Evolutionary conservation across 2,888 invertebrate species (phyloP).

Genomic region (Andrena haemorrhoa): DNA sequence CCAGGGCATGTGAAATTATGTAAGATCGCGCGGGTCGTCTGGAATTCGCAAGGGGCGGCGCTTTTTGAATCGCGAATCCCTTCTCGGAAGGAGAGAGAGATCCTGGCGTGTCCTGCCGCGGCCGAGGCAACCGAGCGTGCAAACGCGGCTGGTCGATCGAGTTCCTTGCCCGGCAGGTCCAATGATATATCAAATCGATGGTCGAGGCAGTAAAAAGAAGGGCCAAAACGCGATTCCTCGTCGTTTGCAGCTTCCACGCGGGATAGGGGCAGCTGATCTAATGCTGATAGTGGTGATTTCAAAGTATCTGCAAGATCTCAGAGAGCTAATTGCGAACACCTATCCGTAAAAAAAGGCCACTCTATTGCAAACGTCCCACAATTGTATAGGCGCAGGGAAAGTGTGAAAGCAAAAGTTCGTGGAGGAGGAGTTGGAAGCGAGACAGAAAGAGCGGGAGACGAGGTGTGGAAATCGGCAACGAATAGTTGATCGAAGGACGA

Average conservation of each 20-base stretch:
- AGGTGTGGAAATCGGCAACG: constrained; percentile 42
- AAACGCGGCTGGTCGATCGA: constrained; percentile 63
- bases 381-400: not conserved
- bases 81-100: constrained; percentile 65
- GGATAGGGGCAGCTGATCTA: not conserved
- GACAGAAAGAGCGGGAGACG: constrained; percentile 35
- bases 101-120: constrained; percentile 39
- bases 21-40: constrained; percentile 65
- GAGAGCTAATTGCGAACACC: not conserved
- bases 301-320: not conserved
- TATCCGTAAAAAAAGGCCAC: not conserved
- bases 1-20: constrained; percentile 68
- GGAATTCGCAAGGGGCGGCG: constrained; percentile 68
- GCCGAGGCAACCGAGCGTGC: constrained; percentile 47
- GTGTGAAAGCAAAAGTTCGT: not conserved
- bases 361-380: not conserved
- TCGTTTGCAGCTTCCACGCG: not conserved
- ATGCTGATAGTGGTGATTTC: not conserved
- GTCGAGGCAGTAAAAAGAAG: constrained; percentile 19
- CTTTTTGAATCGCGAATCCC: constrained; percentile 68
- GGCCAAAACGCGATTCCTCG: not conserved
- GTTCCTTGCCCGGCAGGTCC: constrained; percentile 24
- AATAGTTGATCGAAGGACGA: constrained; percentile 21
- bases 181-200: constrained; percentile 54
- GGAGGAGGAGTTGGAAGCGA: constrained; percentile 7